phyloP scores from a whole-genome alignment of 1,140 invertebrate genomes.

The Pentalonia nigronervosa region DNA sequence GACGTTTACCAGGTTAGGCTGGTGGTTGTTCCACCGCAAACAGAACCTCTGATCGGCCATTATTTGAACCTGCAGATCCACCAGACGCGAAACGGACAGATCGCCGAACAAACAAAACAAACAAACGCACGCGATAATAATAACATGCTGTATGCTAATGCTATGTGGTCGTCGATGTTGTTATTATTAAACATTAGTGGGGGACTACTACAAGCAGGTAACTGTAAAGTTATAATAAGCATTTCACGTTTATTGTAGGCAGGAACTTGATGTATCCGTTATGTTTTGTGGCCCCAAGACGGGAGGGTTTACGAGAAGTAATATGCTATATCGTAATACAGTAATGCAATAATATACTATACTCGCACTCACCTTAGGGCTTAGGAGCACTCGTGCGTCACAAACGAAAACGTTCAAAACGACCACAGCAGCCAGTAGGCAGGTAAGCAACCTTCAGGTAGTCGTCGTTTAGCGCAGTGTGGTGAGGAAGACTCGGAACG shows the following conservation, averaged over 20 bases:
- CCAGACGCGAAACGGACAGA: neutral
- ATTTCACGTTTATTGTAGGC: neutral
- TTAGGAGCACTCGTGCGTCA: neutral
- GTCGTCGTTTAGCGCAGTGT: neutral
- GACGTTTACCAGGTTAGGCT: conserved; percentile 86
- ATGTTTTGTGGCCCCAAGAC: neutral
- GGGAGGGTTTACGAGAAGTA: neutral
- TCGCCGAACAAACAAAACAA: neutral
- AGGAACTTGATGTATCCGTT: neutral
- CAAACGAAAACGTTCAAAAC: neutral
- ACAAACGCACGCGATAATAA: conserved; percentile 9
- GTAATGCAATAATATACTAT: neutral
- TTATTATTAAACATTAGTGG: neutral
- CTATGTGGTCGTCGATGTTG: neutral
- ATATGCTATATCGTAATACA: neutral
- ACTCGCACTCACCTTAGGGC: neutral
- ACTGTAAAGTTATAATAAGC: neutral
- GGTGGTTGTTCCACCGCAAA: conserved; percentile 88
- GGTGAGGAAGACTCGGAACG: neutral
- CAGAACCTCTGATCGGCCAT: conserved; percentile 82
- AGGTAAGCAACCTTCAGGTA: neutral
- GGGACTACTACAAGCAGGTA: neutral
- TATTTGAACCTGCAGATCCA: neutral
- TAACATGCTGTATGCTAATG: neutral
- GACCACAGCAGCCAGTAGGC: neutral